Base-by-base conservation (phyloP, 2,113 vertebrate species). In the Sylvietta virens region DNA sequence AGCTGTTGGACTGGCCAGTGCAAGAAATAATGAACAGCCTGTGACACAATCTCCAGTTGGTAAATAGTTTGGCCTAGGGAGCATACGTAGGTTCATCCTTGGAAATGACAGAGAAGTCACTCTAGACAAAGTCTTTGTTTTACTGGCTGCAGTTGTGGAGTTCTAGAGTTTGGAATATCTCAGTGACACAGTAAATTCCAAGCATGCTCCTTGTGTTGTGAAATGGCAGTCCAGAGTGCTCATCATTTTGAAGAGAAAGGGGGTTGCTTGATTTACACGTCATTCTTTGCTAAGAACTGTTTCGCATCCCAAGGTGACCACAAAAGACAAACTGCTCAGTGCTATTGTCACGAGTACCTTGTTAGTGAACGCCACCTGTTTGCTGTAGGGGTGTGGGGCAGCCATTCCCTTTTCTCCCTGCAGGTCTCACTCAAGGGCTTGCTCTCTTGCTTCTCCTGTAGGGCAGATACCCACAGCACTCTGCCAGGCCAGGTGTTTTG, bases 301-400 rank as follows among this genome's bases (percentile, higher is more conserved):
- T 87, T 51, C 33, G 33, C 0, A 0, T 47, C 66, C 28, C 53
- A 69, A 0, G 0, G 0, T 22, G 50, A 64, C 44, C 24, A 40
- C 6, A 3, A 58, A 67, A 62, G 76, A 44, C 22, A 13, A 54
- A 37, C 19, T 27, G 42, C 61, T 90, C 23, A 24, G 4, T 67
- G 45, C 33, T 67, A 0, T 23, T 86, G 47, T 56, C 48, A 42
- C 9, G 0, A 78, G 42, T 20, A 62, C 30, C 51, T 39, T 15
- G 20, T 61, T 35, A 33, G 26, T 56, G 77, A 78, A 53, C 35
- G 54, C 40, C n/a, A 7, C 30, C 17, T 47, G 4, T 71, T 56
- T 78, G 71, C 42, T 35, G 9, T 10, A 4, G 26, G n/a, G 26
- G 17, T 39, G 47, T n/a, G 15, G 5, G 50, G 33, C 61, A 62